These are phyloP conservation scores for Hipparchia sbordonii DNA, from an alignment of 2,888 invertebrate species.

Conservation along the genomic window DNA sequence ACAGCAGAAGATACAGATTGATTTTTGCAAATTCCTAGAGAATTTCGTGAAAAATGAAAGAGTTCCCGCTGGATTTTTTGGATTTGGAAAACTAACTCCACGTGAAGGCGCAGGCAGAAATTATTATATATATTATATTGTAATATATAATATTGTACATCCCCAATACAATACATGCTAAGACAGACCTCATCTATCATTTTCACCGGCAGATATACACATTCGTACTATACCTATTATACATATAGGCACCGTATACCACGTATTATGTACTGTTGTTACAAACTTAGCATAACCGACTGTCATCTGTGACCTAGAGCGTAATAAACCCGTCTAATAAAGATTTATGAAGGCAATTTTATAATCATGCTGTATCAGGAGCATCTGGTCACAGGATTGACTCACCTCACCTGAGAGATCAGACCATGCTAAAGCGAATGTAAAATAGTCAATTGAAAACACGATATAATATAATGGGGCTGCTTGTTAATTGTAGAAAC, in stretches of 20 bases:
- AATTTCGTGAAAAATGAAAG: no score
- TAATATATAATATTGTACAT: no score
- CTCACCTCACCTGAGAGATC: conserved; percentile 32
- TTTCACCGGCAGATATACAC: background rate
- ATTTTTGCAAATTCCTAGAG: no score
- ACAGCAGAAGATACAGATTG: no score
- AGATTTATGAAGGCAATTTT: conserved; percentile 44
- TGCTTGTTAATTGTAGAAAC: background rate
- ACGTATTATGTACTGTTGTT: conserved; percentile 12
- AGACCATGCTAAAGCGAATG: conserved; percentile 12
- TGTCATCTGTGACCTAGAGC: conserved; percentile 40
- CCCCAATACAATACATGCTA: background rate
- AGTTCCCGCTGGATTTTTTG: no score
- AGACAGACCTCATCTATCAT: background rate
- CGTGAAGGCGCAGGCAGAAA: no score
- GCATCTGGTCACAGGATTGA: conserved; percentile 38
- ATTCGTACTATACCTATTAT: background rate
- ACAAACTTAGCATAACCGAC: conserved; percentile 30
- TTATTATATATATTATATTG: no score
- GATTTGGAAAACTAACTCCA: no score
- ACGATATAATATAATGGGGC: background rate
- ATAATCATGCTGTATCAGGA: conserved; percentile 41
- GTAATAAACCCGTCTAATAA: conserved; percentile 43
- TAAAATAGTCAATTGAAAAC: background rate
- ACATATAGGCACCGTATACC: background rate